Base-by-base conservation (phyloP, 2,888 invertebrate genomes). In the Vandiemenella viatica region DNA sequence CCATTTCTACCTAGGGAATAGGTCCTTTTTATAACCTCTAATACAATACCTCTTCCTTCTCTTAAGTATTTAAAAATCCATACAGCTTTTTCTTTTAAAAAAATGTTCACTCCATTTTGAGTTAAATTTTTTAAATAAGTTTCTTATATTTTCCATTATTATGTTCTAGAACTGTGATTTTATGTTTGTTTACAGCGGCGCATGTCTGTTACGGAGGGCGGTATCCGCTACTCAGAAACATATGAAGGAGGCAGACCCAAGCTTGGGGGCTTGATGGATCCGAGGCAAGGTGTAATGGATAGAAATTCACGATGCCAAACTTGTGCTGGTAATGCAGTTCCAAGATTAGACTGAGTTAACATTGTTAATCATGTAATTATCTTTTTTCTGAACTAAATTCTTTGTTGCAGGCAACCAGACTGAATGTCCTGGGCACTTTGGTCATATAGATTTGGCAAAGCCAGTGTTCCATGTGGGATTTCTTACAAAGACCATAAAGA, bases 401-500 rank as follows among this genome's bases (percentile, higher is more conserved):
- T 26, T 21, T 49, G 48, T 50, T 57, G 23, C 45, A 58, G 76
- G 97, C 42, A 95, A 92, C 63, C 91, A 96, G 88, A 89, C 92
- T 0, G 96, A 97, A 67, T 99, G 98, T 65, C 96, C 98, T 3
- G 98, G 98, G 2, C 98, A 99, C 68, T 99, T 98, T 71, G 98
- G 96, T 4, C 98, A 99, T 66, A 87, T 99, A 60, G 96, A 98
- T 67, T 71, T 99, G 56, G 86, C 96, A 0, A 98, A 98, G 66
- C 98, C 98, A 17, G 98, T 99, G 1, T 98, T 91, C 68, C 97
- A 99, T 65, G 86, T 96, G 63, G 97, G 96, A 32, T 99, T 97
- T 62, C 76, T 99, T 46, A 91, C 92, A 26, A 98, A 98, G 71
- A 89, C 89, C 0, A 90, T 98, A 55, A 99, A 98, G 70, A 80